A percentile compares a stretch with the other conserved stretches of the same genome.
These are phyloP conservation scores for Pandemis heparana DNA, from an alignment of 2,888 invertebrate genomes.

Conservation along the genomic window DNA sequence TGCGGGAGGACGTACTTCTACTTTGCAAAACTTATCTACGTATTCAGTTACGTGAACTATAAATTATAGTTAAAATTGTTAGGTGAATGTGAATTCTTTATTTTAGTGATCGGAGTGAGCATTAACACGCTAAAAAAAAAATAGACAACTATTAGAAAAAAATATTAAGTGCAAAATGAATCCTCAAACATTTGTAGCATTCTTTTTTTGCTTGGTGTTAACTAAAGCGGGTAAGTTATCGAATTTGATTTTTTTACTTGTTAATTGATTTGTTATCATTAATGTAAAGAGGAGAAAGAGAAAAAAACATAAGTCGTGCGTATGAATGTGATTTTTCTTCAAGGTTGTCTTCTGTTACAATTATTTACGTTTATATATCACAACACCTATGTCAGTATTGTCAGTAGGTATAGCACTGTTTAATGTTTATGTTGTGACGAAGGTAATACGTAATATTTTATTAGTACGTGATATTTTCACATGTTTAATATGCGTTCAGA, in stretches of 20 bases:
- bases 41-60: constrained; percentile 53
- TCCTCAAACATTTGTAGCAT: constrained; percentile 22
- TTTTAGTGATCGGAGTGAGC: constrained; percentile 22
- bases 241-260: background rate
- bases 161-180: constrained; percentile 32
- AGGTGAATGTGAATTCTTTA: constrained; percentile 13
- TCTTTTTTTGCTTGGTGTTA: constrained; percentile 30
- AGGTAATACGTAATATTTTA: constrained; percentile 7
- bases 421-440: background rate
- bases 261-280: background rate
- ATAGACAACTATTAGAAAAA: background rate
- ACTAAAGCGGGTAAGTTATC: constrained; percentile 26
- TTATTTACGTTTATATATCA: constrained; percentile 6
- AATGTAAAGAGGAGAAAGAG: background rate
- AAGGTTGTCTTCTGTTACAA: constrained; percentile 25
- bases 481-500: background rate
- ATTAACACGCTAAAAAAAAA: background rate
- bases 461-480: constrained; percentile 7
- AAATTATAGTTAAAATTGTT: constrained; percentile 11
- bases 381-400: constrained; percentile 2
- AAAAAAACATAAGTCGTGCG: constrained; percentile 4
- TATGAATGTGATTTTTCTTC: constrained; percentile 30
- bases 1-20: constrained; percentile 48
- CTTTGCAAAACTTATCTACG: constrained; percentile 53
- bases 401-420: background rate